phyloP scores from a whole-genome alignment of 1,140 invertebrate genomes.

The Rhizoglyphus robini region DNA sequence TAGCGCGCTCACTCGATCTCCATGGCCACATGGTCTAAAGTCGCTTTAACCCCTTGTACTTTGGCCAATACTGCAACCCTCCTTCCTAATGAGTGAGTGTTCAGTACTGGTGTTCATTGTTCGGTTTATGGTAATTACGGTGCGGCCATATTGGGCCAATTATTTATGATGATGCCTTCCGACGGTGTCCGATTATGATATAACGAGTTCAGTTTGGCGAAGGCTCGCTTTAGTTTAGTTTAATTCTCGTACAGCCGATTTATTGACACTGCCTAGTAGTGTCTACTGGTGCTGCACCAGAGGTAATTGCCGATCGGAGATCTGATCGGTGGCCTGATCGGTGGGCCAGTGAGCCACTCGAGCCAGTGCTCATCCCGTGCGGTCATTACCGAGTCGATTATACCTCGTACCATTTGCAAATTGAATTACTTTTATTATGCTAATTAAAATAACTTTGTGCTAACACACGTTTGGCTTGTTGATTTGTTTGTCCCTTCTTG shows the following conservation, averaged over 20 bases:
- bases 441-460: constrained; percentile 2
- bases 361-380: not conserved
- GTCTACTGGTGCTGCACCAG: not conserved
- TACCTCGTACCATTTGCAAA: not conserved
- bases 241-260: not conserved
- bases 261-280: not conserved
- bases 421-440: constrained; percentile 10
- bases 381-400: not conserved
- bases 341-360: too few species aligned
- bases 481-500: too few species aligned
- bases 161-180: not conserved
- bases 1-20: too few species aligned
- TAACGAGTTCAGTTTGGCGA: not conserved
- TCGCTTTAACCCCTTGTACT: too few species aligned
- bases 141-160: not conserved
- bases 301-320: not conserved
- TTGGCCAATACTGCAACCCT: too few species aligned
- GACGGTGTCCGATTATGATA: not conserved
- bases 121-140: not conserved
- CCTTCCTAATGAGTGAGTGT: too few species aligned
- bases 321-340: too few species aligned
- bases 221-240: not conserved
- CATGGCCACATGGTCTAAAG: too few species aligned
- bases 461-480: too few species aligned
- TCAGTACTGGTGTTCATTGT: too few species aligned